phyloP scores from a whole-genome alignment of 2,888 invertebrate species.

The Flabesymbios commensalis region DNA sequence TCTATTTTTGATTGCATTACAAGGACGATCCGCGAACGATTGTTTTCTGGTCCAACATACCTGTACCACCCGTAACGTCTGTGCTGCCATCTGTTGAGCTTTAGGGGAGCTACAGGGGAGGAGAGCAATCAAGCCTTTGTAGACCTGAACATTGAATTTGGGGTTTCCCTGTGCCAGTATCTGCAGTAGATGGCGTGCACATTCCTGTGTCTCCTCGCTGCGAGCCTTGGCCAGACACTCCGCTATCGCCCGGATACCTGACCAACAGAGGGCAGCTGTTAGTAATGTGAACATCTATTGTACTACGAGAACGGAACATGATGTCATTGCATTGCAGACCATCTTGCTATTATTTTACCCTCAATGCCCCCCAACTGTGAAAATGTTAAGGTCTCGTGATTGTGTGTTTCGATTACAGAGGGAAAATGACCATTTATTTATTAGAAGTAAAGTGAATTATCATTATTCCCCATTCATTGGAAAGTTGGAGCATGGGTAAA shows the following conservation, averaged over 20 bases:
- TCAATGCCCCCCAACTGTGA: too few species aligned
- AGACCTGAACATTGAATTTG: conserved; percentile 59
- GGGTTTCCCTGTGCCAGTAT: conserved; percentile 60
- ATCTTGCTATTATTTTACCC: too few species aligned
- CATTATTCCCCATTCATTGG: too few species aligned
- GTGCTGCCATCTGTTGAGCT: conserved; percentile 62
- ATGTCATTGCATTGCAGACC: background rate
- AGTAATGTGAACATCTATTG: background rate
- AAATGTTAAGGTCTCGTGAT: too few species aligned
- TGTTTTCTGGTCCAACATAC: too few species aligned
- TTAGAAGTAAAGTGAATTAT: too few species aligned
- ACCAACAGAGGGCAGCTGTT: background rate
- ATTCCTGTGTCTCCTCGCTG: conserved; percentile 58
- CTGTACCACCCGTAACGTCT: conserved; percentile 57
- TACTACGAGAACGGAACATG: too few species aligned
- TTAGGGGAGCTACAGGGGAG: conserved; percentile 61
- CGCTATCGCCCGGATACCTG: conserved; percentile 60
- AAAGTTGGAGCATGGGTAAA: too few species aligned
- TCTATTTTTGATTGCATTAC: background rate
- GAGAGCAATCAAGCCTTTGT: conserved; percentile 61
- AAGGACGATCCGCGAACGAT: too few species aligned
- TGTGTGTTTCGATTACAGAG: too few species aligned
- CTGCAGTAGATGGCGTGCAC: conserved; percentile 54
- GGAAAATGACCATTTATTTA: too few species aligned
- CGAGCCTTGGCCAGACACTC: conserved; percentile 61